phyloP scores from a whole-genome alignment of 2,888 invertebrate genomes.

The Chrysina gloriosa region DNA sequence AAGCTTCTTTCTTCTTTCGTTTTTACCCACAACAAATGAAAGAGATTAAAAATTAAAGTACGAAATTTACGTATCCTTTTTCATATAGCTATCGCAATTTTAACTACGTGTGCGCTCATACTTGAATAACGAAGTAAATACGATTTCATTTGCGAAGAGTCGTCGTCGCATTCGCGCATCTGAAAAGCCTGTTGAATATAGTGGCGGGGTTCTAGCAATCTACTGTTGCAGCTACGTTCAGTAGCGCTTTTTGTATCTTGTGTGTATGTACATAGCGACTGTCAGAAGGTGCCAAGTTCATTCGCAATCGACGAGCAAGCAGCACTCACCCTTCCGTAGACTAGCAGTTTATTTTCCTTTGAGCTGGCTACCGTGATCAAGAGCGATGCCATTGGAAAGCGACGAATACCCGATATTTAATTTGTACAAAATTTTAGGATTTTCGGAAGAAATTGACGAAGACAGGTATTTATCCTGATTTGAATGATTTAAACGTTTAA shows the following conservation, averaged over 20 bases:
- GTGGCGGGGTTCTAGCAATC: slow-evolving; percentile 24
- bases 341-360: not conserved
- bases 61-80: too few relatives aligned
- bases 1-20: not conserved
- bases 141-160: slow-evolving; percentile 7
- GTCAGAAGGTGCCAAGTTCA: slow-evolving; percentile 1
- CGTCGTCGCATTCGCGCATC: slow-evolving; percentile 20
- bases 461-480: slow-evolving; percentile 55
- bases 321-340: not conserved
- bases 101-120: too few relatives aligned
- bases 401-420: slow-evolving; percentile 55
- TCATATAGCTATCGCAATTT: too few relatives aligned
- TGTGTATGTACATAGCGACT: slow-evolving; percentile 3
- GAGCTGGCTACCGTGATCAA: too few relatives aligned
- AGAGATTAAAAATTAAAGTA: too few relatives aligned
- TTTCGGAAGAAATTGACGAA: slow-evolving; percentile 55
- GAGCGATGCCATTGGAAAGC: slow-evolving; percentile 50
- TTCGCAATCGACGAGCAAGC: not conserved
- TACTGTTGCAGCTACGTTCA: slow-evolving; percentile 15
- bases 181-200: slow-evolving; percentile 32
- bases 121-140: not conserved
- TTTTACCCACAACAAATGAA: not conserved
- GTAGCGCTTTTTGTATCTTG: slow-evolving; percentile 11
- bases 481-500: not conserved
- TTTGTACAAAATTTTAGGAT: slow-evolving; percentile 56